Percentiles rank a stretch among this genome's conserved stretches.
phyloP scores from a whole-genome alignment of 2,797 vertebrate genomes.

The Gallinago nigripennis region DNA sequence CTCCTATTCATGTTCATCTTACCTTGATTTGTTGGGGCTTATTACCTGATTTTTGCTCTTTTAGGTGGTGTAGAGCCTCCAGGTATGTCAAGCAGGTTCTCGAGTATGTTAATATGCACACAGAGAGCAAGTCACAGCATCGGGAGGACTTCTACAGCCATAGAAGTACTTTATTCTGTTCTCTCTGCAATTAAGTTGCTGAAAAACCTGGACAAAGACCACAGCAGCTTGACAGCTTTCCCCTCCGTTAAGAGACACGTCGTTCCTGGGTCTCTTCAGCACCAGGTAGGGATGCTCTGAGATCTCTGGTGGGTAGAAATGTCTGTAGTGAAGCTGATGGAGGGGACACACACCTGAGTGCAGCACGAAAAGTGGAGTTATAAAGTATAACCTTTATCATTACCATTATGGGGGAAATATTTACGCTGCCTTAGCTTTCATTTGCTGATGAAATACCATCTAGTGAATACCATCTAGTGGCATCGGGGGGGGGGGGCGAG shows the following conservation, averaged over 20 bases:
- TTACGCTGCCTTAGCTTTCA: neutral
- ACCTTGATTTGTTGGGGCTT: neutral
- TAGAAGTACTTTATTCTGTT: neutral
- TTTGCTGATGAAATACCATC: neutral
- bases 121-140: neutral
- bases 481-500: neutral
- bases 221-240: neutral
- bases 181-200: neutral
- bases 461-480: neutral
- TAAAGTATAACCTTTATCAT: neutral
- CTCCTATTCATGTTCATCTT: rapidly evolving
- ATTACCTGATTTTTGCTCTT: neutral
- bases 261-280: rapidly evolving
- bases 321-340: neutral
- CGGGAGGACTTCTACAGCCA: neutral
- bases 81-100: neutral
- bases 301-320: rapidly evolving
- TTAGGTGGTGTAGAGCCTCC: neutral
- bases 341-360: rapidly evolving
- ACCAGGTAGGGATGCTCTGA: rapidly evolving
- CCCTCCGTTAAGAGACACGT: rapidly evolving
- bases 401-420: neutral
- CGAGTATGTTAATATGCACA: rapidly evolving
- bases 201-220: neutral
- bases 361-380: neutral